Conservation (phyloP, 2,888 invertebrate genomes). For the Chaitophorus viminalis region DNA sequence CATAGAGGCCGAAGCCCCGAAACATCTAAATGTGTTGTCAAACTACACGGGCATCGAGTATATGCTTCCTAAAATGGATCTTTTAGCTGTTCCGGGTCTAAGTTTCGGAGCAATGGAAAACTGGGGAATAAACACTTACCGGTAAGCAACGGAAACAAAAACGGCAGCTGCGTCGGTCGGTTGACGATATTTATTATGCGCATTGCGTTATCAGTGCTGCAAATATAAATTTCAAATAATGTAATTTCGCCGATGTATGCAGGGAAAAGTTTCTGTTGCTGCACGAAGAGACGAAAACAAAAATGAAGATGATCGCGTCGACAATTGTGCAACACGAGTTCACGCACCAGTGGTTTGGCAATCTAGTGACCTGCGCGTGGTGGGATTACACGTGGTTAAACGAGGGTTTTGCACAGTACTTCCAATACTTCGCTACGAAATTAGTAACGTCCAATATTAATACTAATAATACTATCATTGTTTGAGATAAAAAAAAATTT, state of each 20-base stretch:
- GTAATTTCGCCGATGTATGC: too few relatives aligned
- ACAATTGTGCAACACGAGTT: constrained; percentile 91
- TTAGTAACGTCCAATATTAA: constrained; percentile 46
- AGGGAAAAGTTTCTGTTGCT: constrained; percentile 31
- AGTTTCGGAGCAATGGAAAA: constrained; percentile 87
- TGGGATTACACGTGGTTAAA: constrained; percentile 63
- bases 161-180: neutral
- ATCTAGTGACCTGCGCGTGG: constrained; percentile 78
- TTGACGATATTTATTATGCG: too few relatives aligned
- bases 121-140: constrained; percentile 85
- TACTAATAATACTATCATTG: too few relatives aligned
- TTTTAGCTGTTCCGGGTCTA: constrained; percentile 90
- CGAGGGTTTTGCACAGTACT: constrained; percentile 63
- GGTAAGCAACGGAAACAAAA: constrained; percentile 66
- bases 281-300: constrained; percentile 41
- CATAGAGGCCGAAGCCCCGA: constrained; percentile 72
- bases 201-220: too few relatives aligned
- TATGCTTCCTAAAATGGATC: constrained; percentile 84
- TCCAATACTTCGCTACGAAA: constrained; percentile 56
- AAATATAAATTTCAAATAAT: too few relatives aligned
- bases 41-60: constrained; percentile 74
- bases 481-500: too few relatives aligned
- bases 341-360: constrained; percentile 98
- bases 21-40: constrained; percentile 72
- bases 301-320: constrained; percentile 76